phyloP scores from a whole-genome alignment of 1,140 invertebrate species.

The Hyles vespertilio region DNA sequence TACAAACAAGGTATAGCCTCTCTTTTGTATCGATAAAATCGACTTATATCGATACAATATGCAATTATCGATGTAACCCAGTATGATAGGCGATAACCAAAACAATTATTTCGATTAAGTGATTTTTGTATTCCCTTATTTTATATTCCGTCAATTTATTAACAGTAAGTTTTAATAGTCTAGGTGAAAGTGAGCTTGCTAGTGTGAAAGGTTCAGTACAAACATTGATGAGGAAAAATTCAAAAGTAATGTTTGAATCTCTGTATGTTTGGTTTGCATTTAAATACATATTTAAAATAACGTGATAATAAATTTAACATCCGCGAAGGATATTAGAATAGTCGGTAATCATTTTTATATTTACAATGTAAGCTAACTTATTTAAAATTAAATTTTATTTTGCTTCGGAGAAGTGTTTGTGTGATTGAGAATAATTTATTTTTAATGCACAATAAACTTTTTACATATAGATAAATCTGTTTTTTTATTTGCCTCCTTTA shows the following conservation, averaged over 20 bases:
- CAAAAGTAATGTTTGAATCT: too few relatives aligned
- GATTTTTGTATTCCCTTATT: too few relatives aligned
- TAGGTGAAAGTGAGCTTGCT: constrained; percentile 1
- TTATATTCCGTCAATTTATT: background rate
- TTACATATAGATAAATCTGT: constrained; percentile 36
- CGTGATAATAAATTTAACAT: constrained; percentile 41
- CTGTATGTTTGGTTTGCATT: constrained; percentile 44
- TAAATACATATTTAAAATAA: constrained; percentile 24
- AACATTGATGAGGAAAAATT: constrained; percentile 35
- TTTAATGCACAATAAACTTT: constrained; percentile 61
- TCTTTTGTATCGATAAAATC: too few relatives aligned
- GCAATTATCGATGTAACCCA: too few relatives aligned
- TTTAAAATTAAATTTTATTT: constrained; percentile 33
- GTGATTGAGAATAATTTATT: constrained; percentile 43
- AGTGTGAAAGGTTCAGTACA: constrained; percentile 31
- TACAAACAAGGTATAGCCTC: too few relatives aligned
- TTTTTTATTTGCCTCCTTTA: constrained; percentile 5
- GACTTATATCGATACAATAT: too few relatives aligned
- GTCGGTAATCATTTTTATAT: constrained; percentile 10
- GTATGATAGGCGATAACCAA: too few relatives aligned
- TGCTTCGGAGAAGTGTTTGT: constrained; percentile 37
- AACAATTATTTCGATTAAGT: too few relatives aligned
- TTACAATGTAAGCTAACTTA: constrained; percentile 44
- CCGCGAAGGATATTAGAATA: constrained; percentile 4
- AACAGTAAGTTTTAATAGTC: constrained; percentile 2